A percentile compares a stretch with the other conserved stretches of the same genome.
Evolutionary conservation across 2,888 invertebrate genomes (phyloP).

Genomic region (Nomada goodeniana): DNA sequence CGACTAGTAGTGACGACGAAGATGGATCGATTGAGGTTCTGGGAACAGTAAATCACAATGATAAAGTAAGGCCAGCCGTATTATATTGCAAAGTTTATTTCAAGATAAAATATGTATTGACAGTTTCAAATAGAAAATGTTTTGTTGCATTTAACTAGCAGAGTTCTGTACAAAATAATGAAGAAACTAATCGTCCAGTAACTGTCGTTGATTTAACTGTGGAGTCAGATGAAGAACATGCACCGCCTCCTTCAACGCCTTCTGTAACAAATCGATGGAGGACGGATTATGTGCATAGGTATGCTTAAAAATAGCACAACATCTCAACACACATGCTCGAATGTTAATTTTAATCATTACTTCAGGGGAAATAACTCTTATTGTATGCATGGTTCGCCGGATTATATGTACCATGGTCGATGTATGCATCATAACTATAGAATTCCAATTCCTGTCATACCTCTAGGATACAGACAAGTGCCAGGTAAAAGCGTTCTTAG

Average conservation of each 20-base stretch:
- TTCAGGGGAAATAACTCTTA: constrained; percentile 69
- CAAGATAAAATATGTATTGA: not conserved
- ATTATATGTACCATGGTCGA: constrained; percentile 66
- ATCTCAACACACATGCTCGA: not conserved
- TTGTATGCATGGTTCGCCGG: constrained; percentile 71
- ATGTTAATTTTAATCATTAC: constrained; percentile 25
- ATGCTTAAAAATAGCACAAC: constrained; percentile 26
- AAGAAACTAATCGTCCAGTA: constrained; percentile 83
- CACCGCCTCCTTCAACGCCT: constrained; percentile 64
- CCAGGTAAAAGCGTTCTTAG: constrained; percentile 60
- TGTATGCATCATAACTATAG: constrained; percentile 69
- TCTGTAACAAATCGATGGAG: constrained; percentile 66
- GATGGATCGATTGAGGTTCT: constrained; percentile 85
- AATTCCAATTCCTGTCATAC: constrained; percentile 65
- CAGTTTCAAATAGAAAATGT: not conserved
- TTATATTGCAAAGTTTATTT: not conserved
- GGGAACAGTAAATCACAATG: constrained; percentile 77
- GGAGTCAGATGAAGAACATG: constrained; percentile 86
- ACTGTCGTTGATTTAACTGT: constrained; percentile 86
- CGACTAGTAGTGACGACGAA: constrained; percentile 85
- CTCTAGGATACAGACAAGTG: constrained; percentile 62
- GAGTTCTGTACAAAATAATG: constrained; percentile 67
- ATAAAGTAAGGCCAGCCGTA: constrained; percentile 67
- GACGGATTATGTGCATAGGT: constrained; percentile 73
- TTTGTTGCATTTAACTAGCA: constrained; percentile 30